Percentiles rank a stretch among this genome's conserved stretches.
Evolutionary conservation across 2,888 invertebrate genomes (phyloP).

Genomic region (Gymnosoma rotundatum): DNA sequence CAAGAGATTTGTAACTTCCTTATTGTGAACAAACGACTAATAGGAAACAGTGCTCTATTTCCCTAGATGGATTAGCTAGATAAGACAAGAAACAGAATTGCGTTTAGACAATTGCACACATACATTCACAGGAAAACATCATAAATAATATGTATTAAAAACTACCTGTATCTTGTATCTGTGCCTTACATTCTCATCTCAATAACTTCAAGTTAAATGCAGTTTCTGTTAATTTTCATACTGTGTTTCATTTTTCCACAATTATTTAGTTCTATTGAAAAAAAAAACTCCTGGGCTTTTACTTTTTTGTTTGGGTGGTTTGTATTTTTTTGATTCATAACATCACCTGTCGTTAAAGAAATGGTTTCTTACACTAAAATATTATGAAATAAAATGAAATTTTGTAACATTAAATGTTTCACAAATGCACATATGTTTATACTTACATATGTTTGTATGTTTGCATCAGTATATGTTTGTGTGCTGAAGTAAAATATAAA

Average conservation of each 20-base stretch:
- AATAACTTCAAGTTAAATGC: slow-evolving; percentile 61
- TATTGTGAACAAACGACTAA: slow-evolving; percentile 38
- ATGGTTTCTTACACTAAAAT: slow-evolving; percentile 56
- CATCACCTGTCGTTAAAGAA: slow-evolving; percentile 68
- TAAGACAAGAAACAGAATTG: slow-evolving; percentile 45
- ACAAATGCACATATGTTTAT: not conserved
- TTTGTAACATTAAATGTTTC: slow-evolving; percentile 50
- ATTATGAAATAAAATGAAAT: slow-evolving; percentile 58
- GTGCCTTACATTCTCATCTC: slow-evolving; percentile 27
- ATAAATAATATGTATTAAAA: slow-evolving; percentile 10
- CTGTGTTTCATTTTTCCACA: slow-evolving; percentile 38
- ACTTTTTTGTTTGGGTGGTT: not conserved
- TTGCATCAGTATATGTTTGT: not conserved
- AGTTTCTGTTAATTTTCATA: slow-evolving; percentile 59
- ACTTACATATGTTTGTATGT: not conserved
- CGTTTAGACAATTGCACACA: slow-evolving; percentile 50
- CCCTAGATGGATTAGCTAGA: slow-evolving; percentile 67
- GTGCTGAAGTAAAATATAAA: slow-evolving; percentile 21
- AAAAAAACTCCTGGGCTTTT: slow-evolving; percentile 45
- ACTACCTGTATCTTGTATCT: slow-evolving; percentile 53
- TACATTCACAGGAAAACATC: slow-evolving; percentile 2
- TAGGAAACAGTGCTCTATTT: slow-evolving; percentile 52
- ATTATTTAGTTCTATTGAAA: slow-evolving; percentile 19
- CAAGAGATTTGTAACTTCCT: slow-evolving; percentile 65
- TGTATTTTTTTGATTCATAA: slow-evolving; percentile 39